Percentiles rank a stretch among this genome's conserved stretches.
phyloP scores from a whole-genome alignment of 2,888 invertebrate genomes.

The Sinodicranocentrus sp. region DNA sequence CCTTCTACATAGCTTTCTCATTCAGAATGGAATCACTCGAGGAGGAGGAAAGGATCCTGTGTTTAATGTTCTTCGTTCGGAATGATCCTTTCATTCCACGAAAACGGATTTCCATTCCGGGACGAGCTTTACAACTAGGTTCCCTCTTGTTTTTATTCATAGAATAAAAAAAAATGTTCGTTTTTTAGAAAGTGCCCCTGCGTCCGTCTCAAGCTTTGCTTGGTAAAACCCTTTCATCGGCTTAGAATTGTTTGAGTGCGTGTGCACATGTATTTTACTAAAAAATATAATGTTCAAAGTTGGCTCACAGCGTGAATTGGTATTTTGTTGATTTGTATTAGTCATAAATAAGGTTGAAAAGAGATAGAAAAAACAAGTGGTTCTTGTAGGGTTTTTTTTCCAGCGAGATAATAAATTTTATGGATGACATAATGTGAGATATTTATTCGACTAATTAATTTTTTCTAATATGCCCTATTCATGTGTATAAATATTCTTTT shows the following conservation, averaged over 20 bases:
- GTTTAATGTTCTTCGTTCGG: background rate
- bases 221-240: too few species aligned
- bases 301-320: slow-evolving; percentile 25
- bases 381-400: background rate
- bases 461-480: slow-evolving; percentile 13
- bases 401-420: slow-evolving; percentile 23
- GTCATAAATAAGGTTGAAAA: slow-evolving; percentile 2
- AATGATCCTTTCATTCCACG: background rate
- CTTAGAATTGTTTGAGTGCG: background rate
- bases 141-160: slow-evolving; percentile 2
- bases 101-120: background rate
- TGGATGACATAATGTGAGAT: slow-evolving; percentile 41
- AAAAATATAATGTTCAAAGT: background rate
- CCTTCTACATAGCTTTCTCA: background rate
- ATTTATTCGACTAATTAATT: slow-evolving; percentile 52
- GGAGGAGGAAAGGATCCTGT: too few species aligned
- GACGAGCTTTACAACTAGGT: background rate
- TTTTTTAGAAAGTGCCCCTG: too few species aligned
- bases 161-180: too few species aligned
- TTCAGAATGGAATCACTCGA: too few species aligned
- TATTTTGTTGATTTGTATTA: slow-evolving; percentile 34
- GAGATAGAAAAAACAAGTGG: background rate
- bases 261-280: background rate
- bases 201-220: too few species aligned
- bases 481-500: background rate